A percentile compares a stretch with the other conserved stretches of the same genome.
Evolutionary conservation across 2,888 invertebrate species (phyloP).

Genomic region (Erebia epiphron): DNA sequence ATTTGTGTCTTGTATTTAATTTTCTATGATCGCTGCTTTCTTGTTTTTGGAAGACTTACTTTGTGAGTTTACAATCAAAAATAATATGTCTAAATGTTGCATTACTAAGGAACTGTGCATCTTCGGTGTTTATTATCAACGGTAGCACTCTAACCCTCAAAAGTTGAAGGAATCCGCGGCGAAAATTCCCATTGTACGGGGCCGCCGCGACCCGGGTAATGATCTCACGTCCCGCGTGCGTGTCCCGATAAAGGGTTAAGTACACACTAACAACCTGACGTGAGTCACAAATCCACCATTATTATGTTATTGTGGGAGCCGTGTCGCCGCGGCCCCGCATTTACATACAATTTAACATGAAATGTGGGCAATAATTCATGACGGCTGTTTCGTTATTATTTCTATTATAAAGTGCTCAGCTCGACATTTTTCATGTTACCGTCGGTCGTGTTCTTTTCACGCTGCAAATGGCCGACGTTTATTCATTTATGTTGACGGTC

Average conservation of each 20-base stretch:
- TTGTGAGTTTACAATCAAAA: not conserved
- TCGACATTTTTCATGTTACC: conserved; percentile 70
- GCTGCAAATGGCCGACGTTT: conserved; percentile 51
- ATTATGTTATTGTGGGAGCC: conserved; percentile 83
- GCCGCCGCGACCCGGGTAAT: conserved; percentile 71
- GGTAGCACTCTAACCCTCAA: conserved; percentile 42
- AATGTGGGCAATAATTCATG: conserved; percentile 80
- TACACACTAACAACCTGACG: conserved; percentile 82
- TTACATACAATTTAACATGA: conserved; percentile 83
- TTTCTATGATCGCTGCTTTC: too few species aligned
- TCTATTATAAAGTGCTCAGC: conserved; percentile 78
- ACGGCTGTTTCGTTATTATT: conserved; percentile 77
- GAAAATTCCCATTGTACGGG: conserved; percentile 59
- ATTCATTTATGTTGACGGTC: conserved; percentile 59
- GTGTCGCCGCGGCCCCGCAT: conserved; percentile 74
- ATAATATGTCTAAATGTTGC: not conserved
- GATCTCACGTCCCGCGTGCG: conserved; percentile 81
- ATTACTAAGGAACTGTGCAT: not conserved
- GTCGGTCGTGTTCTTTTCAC: conserved; percentile 65
- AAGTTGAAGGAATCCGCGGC: conserved; percentile 42
- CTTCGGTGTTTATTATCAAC: not conserved
- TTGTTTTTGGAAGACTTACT: not conserved
- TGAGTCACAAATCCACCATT: conserved; percentile 82
- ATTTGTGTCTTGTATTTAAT: too few species aligned
- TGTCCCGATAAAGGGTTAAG: conserved; percentile 82